phyloP scores from a whole-genome alignment of 2,888 invertebrate genomes.

The Lycocerus yunnanus region DNA sequence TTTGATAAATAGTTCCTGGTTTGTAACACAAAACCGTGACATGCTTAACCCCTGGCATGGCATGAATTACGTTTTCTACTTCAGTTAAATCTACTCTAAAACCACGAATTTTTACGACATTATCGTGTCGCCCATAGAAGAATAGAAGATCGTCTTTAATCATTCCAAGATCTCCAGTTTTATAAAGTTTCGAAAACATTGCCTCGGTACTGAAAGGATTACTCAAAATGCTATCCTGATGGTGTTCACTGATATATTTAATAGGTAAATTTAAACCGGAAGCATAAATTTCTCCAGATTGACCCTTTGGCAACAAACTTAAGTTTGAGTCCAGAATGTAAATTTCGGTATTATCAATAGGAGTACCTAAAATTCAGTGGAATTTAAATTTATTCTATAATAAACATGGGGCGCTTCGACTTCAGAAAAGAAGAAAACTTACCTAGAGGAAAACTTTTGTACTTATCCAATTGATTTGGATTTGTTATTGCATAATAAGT shows the following conservation, averaged over 20 bases:
- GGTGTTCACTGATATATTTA: slow-evolving; percentile 78
- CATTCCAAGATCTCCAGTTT: slow-evolving; percentile 85
- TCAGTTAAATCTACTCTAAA: slow-evolving; percentile 85
- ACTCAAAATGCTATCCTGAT: slow-evolving; percentile 72
- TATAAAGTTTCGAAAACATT: slow-evolving; percentile 72
- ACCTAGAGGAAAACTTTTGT: slow-evolving; percentile 82
- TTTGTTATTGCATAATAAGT: slow-evolving; percentile 74
- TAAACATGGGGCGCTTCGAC: too few species aligned
- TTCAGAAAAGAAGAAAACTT: too few species aligned
- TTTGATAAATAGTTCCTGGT: slow-evolving; percentile 72
- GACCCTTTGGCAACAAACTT: slow-evolving; percentile 71
- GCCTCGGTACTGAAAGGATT: slow-evolving; percentile 73
- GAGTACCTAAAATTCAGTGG: slow-evolving; percentile 64
- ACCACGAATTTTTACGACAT: slow-evolving; percentile 81
- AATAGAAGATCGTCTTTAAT: slow-evolving; percentile 67
- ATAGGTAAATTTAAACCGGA: slow-evolving; percentile 78
- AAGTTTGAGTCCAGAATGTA: slow-evolving; percentile 79
- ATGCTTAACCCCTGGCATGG: slow-evolving; percentile 70
- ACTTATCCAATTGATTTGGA: slow-evolving; percentile 62
- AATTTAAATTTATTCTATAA: too few species aligned
- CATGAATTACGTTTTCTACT: slow-evolving; percentile 73
- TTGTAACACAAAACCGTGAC: slow-evolving; percentile 67
- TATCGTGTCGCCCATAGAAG: slow-evolving; percentile 83
- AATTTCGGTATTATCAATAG: slow-evolving; percentile 78
- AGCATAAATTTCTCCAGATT: slow-evolving; percentile 81